Base-by-base conservation (phyloP, 1,140 invertebrate genomes). In the Arctopsyche grandis region DNA sequence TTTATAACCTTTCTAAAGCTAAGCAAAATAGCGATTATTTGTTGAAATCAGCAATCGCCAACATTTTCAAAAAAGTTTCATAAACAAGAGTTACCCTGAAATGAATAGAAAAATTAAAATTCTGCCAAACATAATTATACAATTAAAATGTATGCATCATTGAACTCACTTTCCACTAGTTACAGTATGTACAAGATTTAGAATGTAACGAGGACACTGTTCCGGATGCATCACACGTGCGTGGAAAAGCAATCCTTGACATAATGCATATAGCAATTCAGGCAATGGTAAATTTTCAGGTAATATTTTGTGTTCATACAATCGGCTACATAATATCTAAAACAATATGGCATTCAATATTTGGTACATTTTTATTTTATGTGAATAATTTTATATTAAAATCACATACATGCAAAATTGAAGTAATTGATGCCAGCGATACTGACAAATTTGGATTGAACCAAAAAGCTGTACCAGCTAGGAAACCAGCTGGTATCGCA, bases 221-320 rank as follows among this genome's bases (percentile, higher is more conserved):
- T 87, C 85, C 0, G 85, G 83, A 43, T 88, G 85, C 84, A 88
- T 84, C 63, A 86, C 83, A 0, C 87, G 82, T 0, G 87, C 84
- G 52, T 86, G 85, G 74, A 86, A 88, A n/a, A 89, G 83, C 0
- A 84, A 82, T 5, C 87, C 87, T 80, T 89, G 88, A 56, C 86
- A 86, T 10, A 86, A 48, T 56, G 86, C 87, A 83, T 87, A 89
- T 66, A 88, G 19, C 10, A 88, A n/a, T 16, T 86, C 82, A 5
- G 87, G 84, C 16, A 89, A 73, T 0, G 86, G 86, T 44, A 87
- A 80, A 7, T 84, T 84, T 9, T 85, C 84, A 14, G 88, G 85
- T 22, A 89, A 63, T 0, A 89, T 80, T 70, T 88, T 88, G 83
- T 86, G 86, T 63, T 89, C 88, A 70, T 89, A 89, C 12, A 88